phyloP scores from a whole-genome alignment of 2,888 invertebrate species.

The Pasiphila rectangulata region DNA sequence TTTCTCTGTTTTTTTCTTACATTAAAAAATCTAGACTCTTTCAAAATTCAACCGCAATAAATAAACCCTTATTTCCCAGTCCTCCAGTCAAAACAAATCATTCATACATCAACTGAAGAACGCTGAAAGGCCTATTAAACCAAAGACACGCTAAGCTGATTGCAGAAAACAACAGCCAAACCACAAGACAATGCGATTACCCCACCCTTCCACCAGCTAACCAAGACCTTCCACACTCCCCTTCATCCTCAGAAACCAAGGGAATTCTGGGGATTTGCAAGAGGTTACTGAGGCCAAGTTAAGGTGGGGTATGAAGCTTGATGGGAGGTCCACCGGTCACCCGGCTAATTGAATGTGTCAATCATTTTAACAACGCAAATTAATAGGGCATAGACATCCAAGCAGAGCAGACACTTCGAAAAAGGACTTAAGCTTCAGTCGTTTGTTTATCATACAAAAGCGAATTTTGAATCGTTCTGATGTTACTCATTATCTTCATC shows the following conservation, averaged over 20 bases:
- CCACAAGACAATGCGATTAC: constrained; percentile 63
- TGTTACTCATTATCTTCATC: too few relatives aligned
- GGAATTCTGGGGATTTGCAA: neutral
- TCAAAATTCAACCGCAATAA: too few relatives aligned
- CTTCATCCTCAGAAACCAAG: constrained; percentile 6
- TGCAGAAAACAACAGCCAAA: constrained; percentile 75
- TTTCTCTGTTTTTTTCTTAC: too few relatives aligned
- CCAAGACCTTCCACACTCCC: constrained; percentile 38
- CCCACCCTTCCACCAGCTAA: constrained; percentile 46
- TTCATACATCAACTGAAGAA: constrained; percentile 39
- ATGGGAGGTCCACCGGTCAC: constrained; percentile 82
- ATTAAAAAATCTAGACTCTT: too few relatives aligned
- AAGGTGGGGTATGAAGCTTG: constrained; percentile 61
- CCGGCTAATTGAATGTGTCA: constrained; percentile 89
- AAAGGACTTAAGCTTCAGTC: constrained; percentile 8
- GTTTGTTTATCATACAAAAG: constrained; percentile 9
- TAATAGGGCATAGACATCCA: constrained; percentile 73
- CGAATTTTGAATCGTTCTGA: neutral
- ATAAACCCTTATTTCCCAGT: constrained; percentile 42
- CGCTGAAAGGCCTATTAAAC: constrained; percentile 72
- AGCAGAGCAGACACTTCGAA: constrained; percentile 44
- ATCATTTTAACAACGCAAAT: constrained; percentile 88
- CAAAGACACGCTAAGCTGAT: constrained; percentile 73
- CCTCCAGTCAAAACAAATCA: constrained; percentile 40
- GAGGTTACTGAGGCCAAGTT: constrained; percentile 37